These are phyloP conservation scores for Melikaiella ostensackeni DNA, from an alignment of 2,888 invertebrate genomes.

Conservation along the genomic window DNA sequence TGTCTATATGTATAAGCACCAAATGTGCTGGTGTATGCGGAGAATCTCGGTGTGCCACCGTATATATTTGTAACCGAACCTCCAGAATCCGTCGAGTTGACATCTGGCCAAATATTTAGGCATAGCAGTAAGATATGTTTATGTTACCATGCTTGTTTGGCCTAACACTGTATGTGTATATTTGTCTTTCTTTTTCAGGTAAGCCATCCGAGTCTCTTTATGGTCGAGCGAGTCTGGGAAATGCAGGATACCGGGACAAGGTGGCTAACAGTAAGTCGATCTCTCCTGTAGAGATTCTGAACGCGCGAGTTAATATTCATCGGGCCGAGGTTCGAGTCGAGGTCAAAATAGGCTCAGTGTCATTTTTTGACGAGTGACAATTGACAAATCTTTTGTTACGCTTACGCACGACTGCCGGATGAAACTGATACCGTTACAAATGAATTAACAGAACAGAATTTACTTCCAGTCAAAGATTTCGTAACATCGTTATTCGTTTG, in stretches of 20 bases:
- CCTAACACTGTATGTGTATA: constrained; percentile 53
- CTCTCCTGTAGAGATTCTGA: constrained; percentile 50
- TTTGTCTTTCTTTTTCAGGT: constrained; percentile 66
- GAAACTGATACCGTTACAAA: constrained; percentile 20
- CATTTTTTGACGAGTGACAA: constrained; percentile 32
- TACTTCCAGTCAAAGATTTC: constrained; percentile 6
- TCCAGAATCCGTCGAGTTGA: constrained; percentile 53
- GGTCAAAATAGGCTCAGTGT: constrained; percentile 26
- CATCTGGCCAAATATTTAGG: constrained; percentile 70
- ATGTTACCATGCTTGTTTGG: constrained; percentile 47
- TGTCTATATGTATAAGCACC: background rate
- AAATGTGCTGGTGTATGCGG: background rate
- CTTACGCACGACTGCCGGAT: constrained; percentile 22
- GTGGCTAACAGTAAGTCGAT: constrained; percentile 52
- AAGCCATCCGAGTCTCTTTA: constrained; percentile 58
- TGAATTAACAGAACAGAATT: background rate
- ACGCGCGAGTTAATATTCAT: constrained; percentile 42
- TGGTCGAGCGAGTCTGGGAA: constrained; percentile 45
- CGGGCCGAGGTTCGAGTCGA: constrained; percentile 39
- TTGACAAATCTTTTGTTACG: constrained; percentile 35
- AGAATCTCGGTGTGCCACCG: constrained; percentile 9
- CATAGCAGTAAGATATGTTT: constrained; percentile 58
- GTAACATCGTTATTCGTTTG: constrained; percentile 12
- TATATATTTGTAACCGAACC: constrained; percentile 42
- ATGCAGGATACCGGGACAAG: constrained; percentile 50